These are phyloP conservation scores for Muscidifurax raptorellus DNA, from an alignment of 1,140 invertebrate genomes.

Conservation along the genomic window DNA sequence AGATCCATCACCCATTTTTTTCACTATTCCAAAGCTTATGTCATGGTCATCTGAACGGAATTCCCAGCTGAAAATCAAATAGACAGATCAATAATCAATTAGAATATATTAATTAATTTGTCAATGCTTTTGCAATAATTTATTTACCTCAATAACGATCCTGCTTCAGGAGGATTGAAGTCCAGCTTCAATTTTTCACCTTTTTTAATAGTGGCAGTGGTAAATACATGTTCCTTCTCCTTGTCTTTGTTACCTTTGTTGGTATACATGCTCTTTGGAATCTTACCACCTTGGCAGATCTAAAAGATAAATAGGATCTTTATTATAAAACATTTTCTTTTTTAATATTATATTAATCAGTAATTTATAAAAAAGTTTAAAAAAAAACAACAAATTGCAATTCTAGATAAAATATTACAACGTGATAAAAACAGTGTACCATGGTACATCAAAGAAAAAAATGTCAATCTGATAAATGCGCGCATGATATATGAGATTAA, in stretches of 20 bases:
- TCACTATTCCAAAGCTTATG: slow-evolving; percentile 89
- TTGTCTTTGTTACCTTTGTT: slow-evolving; percentile 76
- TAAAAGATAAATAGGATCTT: slow-evolving; percentile 64
- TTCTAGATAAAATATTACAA: not conserved
- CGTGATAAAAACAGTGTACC: too few species aligned
- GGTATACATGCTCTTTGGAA: slow-evolving; percentile 83
- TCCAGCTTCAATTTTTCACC: slow-evolving; percentile 84
- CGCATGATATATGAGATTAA: too few species aligned
- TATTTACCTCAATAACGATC: slow-evolving; percentile 81
- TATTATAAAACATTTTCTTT: slow-evolving; percentile 28
- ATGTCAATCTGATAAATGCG: too few species aligned
- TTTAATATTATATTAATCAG: slow-evolving; percentile 39
- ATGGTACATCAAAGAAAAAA: too few species aligned
- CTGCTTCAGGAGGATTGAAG: slow-evolving; percentile 78
- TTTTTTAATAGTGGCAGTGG: slow-evolving; percentile 82
- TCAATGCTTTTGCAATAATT: not conserved
- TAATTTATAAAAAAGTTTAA: slow-evolving; percentile 1
- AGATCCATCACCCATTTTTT: slow-evolving; percentile 79
- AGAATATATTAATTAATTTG: slow-evolving; percentile 20
- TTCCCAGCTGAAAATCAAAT: slow-evolving; percentile 84
- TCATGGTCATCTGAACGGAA: slow-evolving; percentile 91
- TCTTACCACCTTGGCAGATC: slow-evolving; percentile 86
- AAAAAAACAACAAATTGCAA: slow-evolving; percentile 32
- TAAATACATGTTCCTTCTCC: slow-evolving; percentile 78
- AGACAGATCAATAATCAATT: slow-evolving; percentile 25